phyloP scores from a whole-genome alignment of 2,113 vertebrate genomes.

The Scophthalmus maximus region DNA sequence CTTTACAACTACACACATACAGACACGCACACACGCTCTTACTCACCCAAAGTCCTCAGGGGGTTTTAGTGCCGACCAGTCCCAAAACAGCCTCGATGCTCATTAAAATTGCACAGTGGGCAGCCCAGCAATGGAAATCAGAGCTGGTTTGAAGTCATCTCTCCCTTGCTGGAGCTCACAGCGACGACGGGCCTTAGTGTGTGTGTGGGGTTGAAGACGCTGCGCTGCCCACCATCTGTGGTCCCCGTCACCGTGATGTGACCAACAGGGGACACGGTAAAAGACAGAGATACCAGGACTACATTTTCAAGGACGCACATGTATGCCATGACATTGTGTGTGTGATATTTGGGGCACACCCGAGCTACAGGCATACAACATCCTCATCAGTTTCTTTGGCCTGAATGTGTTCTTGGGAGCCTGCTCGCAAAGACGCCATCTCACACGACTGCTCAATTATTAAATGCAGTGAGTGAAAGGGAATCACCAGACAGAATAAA shows the following conservation, averaged over 20 bases:
- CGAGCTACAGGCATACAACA: slow-evolving; percentile 62
- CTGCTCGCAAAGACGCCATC: slow-evolving; percentile 38
- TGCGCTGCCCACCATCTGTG: slow-evolving; percentile 44
- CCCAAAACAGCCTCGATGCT: slow-evolving; percentile 56
- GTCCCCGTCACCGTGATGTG: slow-evolving; percentile 44
- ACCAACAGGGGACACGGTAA: slow-evolving; percentile 45
- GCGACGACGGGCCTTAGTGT: slow-evolving; percentile 11
- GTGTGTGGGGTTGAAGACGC: too few relatives aligned
- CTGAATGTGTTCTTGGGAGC: slow-evolving; percentile 63
- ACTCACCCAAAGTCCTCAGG: slow-evolving; percentile 60
- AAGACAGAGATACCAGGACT: slow-evolving; percentile 44
- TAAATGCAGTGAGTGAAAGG: slow-evolving; percentile 46
- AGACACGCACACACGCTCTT: slow-evolving; percentile 40
- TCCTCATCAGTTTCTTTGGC: slow-evolving; percentile 72
- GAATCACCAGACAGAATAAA: slow-evolving; percentile 39
- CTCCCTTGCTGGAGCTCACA: slow-evolving; percentile 19
- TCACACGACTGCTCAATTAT: slow-evolving; percentile 55
- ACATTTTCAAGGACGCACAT: slow-evolving; percentile 76
- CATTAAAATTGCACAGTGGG: slow-evolving; percentile 61
- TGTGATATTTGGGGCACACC: slow-evolving; percentile 69
- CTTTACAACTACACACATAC: slow-evolving; percentile 44
- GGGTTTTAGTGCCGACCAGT: slow-evolving; percentile 47
- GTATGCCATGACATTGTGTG: slow-evolving; percentile 67
- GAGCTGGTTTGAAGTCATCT: slow-evolving; percentile 37
- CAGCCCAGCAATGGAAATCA: slow-evolving; percentile 48